Conservation (phyloP, 2,113 vertebrate genomes). For the Craseonycteris thonglongyai region DNA sequence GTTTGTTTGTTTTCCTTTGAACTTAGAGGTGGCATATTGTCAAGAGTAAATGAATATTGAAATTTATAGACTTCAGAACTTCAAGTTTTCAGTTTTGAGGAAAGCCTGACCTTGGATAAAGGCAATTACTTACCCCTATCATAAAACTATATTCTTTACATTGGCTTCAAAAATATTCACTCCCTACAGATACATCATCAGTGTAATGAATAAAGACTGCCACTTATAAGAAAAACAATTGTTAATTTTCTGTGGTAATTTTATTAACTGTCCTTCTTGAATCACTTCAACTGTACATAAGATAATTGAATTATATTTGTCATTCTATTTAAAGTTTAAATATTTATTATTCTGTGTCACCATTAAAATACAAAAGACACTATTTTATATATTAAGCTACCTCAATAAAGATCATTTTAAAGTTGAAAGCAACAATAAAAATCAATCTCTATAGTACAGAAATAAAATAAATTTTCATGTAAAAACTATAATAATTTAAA, state of each 20-base stretch:
- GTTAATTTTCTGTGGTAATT: neutral
- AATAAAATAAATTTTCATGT: neutral
- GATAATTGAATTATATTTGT: neutral
- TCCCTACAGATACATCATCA: neutral
- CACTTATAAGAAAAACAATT: neutral
- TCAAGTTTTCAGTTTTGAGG: neutral
- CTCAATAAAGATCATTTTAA: neutral
- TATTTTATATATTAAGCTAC: neutral
- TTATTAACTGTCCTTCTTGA: neutral
- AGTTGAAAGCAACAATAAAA: neutral
- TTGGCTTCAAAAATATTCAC: neutral
- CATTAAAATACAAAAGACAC: neutral
- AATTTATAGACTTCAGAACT: slow-evolving; percentile 37
- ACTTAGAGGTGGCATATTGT: slow-evolving; percentile 29
- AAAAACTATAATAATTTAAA: neutral
- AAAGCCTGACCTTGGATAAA: neutral
- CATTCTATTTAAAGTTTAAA: slow-evolving; percentile 1
- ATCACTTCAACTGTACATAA: neutral
- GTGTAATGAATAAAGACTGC: neutral
- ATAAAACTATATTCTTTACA: neutral
- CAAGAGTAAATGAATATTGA: slow-evolving; percentile 11
- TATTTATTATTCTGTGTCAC: neutral
- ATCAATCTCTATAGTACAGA: neutral
- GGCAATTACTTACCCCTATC: neutral
- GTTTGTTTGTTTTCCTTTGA: slow-evolving; percentile 26